Percentiles rank a stretch among this genome's conserved stretches.
Conservation (phyloP, 2,888 invertebrate species). For the Listrodromus nycthemerus region DNA sequence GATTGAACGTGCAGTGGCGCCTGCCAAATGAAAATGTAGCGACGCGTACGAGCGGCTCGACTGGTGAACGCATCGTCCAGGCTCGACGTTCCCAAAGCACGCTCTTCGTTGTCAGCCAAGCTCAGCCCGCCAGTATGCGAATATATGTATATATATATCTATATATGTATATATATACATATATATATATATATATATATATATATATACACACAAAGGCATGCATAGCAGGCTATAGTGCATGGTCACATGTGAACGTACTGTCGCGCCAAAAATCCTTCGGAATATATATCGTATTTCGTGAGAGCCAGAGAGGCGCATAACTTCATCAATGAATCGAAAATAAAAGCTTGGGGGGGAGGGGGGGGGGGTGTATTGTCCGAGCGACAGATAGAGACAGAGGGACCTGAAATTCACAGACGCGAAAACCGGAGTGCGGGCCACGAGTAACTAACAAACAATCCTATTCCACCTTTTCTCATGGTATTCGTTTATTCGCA, state of each 20-base stretch:
- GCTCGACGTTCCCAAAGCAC: conserved; percentile 46
- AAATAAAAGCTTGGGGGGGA: conserved; percentile 49
- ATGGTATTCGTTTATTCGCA: not conserved
- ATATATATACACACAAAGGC: not conserved
- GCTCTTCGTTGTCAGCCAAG: conserved; percentile 47
- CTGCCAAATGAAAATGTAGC: conserved; percentile 74
- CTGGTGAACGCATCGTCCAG: conserved; percentile 46
- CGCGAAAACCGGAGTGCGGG: conserved; percentile 13
- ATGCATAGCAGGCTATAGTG: not conserved
- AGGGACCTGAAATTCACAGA: not conserved
- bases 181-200: not conserved
- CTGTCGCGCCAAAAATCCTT: conserved; percentile 66
- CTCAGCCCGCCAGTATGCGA: conserved; percentile 10
- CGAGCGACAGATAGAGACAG: conserved; percentile 21
- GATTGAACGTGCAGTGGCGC: conserved; percentile 45
- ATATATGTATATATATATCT: not conserved
- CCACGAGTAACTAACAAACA: conserved; percentile 12
- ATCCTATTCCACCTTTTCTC: conserved; percentile 12
- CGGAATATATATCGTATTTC: conserved; percentile 71
- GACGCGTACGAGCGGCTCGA: conserved; percentile 57
- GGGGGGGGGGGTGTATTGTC: not conserved
- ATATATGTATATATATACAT: not conserved
- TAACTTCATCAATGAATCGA: conserved; percentile 69
- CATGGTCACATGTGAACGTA: conserved; percentile 15
- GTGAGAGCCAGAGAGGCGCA: conserved; percentile 67